Conservation (phyloP, 2,113 vertebrate genomes). For the Dunckerocampus dactyliophorus region DNA sequence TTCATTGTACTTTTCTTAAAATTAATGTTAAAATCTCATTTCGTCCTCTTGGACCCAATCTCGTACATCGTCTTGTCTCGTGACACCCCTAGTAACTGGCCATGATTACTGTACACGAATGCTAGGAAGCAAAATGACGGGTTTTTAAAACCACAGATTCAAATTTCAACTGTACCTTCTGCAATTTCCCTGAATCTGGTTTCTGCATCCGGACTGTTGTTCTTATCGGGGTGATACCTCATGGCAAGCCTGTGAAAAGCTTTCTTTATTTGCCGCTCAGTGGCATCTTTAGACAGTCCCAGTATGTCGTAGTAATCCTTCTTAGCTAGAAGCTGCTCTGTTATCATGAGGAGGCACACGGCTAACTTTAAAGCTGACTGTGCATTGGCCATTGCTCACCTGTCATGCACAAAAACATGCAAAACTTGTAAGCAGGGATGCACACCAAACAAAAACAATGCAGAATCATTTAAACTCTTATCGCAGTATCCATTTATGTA, state of each 20-base stretch:
- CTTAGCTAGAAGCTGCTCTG: constrained; percentile 87
- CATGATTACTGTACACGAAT: too few relatives aligned
- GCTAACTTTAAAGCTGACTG: constrained; percentile 84
- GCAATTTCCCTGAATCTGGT: constrained; percentile 92
- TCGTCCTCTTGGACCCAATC: too few relatives aligned
- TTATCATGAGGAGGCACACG: constrained; percentile 90
- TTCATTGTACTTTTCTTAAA: too few relatives aligned
- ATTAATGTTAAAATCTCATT: too few relatives aligned
- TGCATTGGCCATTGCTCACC: constrained; percentile 78
- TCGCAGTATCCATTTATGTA: neutral
- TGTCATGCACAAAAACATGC: constrained; percentile 44
- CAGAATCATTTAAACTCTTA: neutral
- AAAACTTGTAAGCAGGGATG: neutral
- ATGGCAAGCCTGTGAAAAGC: constrained; percentile 94
- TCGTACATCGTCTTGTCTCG: too few relatives aligned
- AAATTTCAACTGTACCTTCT: constrained; percentile 77
- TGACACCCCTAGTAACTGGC: too few relatives aligned
- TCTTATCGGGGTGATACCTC: constrained; percentile 96
- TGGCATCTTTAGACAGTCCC: constrained; percentile 88
- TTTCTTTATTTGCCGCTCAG: constrained; percentile 93
- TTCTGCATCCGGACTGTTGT: constrained; percentile 93
- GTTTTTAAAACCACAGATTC: neutral
- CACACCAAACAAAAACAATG: neutral
- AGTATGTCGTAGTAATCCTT: constrained; percentile 93
- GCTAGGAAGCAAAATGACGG: too few relatives aligned